Base-by-base conservation (phyloP, 2,888 invertebrate species). In the Dryomyza anilis region DNA sequence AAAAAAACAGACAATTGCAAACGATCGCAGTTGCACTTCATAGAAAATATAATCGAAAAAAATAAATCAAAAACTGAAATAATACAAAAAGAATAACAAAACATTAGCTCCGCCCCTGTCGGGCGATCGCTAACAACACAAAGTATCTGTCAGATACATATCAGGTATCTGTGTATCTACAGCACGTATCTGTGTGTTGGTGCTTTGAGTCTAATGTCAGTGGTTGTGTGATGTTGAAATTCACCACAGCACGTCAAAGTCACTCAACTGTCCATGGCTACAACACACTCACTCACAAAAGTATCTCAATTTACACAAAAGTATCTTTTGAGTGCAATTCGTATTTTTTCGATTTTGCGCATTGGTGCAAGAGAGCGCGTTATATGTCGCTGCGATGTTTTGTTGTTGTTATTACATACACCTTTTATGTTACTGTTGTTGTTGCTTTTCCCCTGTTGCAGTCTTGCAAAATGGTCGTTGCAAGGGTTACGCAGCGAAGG, bases 381-480 rank as follows among this genome's bases (percentile, higher is more conserved):
- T 48, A 59, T 59, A 58, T 14, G 29, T 39, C n/a, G 4, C 36
- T 30, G 45, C 19, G 55, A n/a, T 5, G 12, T 33, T n/a, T 29
- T 30, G 21, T 23, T 36, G 56, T 57, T 57, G 57, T 57, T 50
- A 27, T 29, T 25, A 7, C 8, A 57, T 43, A 10, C 7, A 8
- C 25, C 7, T 14, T 16, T 21, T n/a, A n/a, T n/a, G n/a, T n/a
- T n/a, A n/a, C n/a, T n/a, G n/a, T n/a, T n/a, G 58, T 50, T 50
- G 58, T 36, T 60, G 48, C 60, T 39, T 21, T 61, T 61, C 53
- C 39, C 61, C 53, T 43, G 61, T 29, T 61, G 33, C 58, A 16
- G n/a, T n/a, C n/a, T 14, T 58, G 29, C 45, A 61, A 61, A 61
- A 61, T 61, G 61, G 61, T 61, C 61, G 53, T 46, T 30, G 27